Evolutionary conservation across 2,113 vertebrate genomes (phyloP), one percentile per base, ranked within the genome.

Genomic region (Anguilla rostrata): DNA sequence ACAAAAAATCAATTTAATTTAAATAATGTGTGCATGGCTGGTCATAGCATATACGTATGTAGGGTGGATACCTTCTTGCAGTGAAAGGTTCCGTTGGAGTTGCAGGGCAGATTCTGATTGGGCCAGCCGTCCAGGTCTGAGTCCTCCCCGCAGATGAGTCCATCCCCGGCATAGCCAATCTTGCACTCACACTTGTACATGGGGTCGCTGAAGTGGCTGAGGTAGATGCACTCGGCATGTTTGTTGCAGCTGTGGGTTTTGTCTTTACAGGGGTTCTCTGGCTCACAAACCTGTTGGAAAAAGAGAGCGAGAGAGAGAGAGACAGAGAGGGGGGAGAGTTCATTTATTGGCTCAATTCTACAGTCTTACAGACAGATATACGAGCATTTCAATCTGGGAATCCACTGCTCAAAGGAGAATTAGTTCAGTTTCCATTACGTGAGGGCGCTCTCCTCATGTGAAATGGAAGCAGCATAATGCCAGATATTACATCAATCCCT

Each of bases 121-220:
- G 98, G 98, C 98, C 98, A 99, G 41, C 98, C 98, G 41, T 99
- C 98, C 93, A 99, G 94, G 92, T 99, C 98, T 0, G 98, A 98
- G 93, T 99, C 98, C 90, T 99, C 98, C 12, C 98, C 98, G 11
- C 98, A 99, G 89, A 99, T 95, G 90, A 94, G 96, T 53, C 98
- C 98, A 15, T 99, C 98, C 0, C 98, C 98, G 0, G 98, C 98
- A 4, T 99, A 99, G 63, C 98, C 98, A 0, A 96, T 99, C 86
- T 94, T 95, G 87, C 98, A 99, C 89, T 99, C 97, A 39, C 98
- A 99, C 90, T 99, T 99, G 94, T 97, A 99, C 97, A 99, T 97
- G 3, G 98, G 98, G 81, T 99, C 97, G 39, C 96, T 99, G 94
- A 99, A 99, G 91, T 99, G 98, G 75, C 97, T 97, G 88, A 99